These are phyloP conservation scores for Jacana jacana DNA, from an alignment of 2,113 vertebrate genomes.

Conservation along the genomic window DNA sequence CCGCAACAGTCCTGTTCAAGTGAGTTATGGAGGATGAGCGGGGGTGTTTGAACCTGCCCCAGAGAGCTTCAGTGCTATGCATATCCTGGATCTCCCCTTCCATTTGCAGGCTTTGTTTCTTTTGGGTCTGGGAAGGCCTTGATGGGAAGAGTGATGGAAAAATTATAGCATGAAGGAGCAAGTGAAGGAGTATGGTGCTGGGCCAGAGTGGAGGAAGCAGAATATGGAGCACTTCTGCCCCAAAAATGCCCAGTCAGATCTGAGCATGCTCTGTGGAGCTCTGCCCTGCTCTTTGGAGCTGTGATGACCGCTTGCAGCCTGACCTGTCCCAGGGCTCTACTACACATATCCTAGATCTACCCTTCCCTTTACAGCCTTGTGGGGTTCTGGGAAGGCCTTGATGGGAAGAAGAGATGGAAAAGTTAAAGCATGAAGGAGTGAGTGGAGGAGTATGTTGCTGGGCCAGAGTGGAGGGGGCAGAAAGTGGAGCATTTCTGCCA, in stretches of 20 bases:
- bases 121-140: not conserved
- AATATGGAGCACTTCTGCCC: no score
- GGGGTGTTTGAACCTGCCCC: not conserved
- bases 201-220: no score
- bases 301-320: not conserved
- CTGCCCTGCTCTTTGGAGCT: not conserved
- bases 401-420: not conserved
- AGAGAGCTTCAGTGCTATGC: fast-evolving
- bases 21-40: not conserved
- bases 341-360: no score
- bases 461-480: not conserved
- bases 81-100: not conserved
- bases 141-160: not conserved
- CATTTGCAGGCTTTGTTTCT: not conserved
- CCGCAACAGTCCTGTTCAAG: no score
- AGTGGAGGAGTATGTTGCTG: not conserved
- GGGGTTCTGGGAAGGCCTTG: no score
- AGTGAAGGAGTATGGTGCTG: not conserved
- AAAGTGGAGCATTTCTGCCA: no score
- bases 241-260: not conserved
- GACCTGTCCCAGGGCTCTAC: fast-evolving
- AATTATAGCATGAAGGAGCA: fast-evolving
- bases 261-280: not conserved
- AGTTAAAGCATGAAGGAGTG: fast-evolving
- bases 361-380: not conserved